Base-by-base conservation (phyloP, 2,888 invertebrate genomes). In the Dryomyza anilis region DNA sequence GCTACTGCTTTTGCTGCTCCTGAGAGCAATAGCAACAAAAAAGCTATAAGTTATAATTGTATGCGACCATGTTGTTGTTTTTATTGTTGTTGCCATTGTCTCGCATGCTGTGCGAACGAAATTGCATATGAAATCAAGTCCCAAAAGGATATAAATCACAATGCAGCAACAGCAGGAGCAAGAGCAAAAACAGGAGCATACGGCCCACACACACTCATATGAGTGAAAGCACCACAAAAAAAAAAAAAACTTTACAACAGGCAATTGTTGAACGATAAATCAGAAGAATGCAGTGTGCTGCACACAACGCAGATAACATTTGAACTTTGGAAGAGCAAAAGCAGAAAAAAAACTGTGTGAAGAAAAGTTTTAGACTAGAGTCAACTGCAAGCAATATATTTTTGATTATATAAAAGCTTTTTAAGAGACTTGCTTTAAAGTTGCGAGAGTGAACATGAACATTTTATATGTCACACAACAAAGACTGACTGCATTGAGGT, bases 81-180 rank as follows among this genome's bases (percentile, higher is more conserved):
- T 36, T n/a, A n/a, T 16, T 16, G 8, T 16, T 43, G 16, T 43
- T 8, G 16, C 16, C n/a, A 43, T 43, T n/a, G 43, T 43, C 19
- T 6, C 1, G 43, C 43, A 43, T 16, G 16, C 43, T 7, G 23
- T 12, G 27, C 25, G 33, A n/a, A 33, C 50, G 16, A 29, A 55
- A 60, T 30, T 55, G 55, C 33, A 55, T 46, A 33, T 55, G 27
- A 55, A 63, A 33, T 63, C 46, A 63, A 39, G 46, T 53, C 53
- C 53, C 36, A 27, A 30, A 55, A 30, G 46, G 6, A 4, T 14
- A 63, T 55, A 27, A 55, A 55, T 55, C 62, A 53, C 16, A 36
- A 55, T 23, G 29, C 27, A 45, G 29, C 39, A 48, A 1, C 25
- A 50, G 23, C n/a, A 19, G 8, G 43, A 16, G 43, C n/a, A 19